Conservation (phyloP, 2,797 vertebrate species). For the Nyctalus aviator region DNA sequence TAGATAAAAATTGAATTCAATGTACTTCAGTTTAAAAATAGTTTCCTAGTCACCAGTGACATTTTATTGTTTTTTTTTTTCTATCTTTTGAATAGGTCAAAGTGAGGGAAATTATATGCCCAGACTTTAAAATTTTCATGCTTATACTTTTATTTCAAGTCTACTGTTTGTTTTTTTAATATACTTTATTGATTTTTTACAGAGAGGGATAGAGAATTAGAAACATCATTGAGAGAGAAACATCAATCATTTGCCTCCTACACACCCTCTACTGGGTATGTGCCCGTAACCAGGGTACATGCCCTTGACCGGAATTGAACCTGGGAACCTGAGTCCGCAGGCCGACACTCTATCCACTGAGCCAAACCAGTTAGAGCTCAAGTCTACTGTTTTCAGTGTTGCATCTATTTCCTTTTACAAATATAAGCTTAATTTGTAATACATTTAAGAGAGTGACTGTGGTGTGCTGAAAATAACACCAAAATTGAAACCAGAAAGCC, state of each 20-base stretch:
- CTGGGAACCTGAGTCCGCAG: too few relatives aligned
- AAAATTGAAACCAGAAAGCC: neutral
- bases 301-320: too few relatives aligned
- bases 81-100: conserved; percentile 11
- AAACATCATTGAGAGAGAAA: too few relatives aligned
- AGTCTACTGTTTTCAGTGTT: neutral
- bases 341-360: too few relatives aligned
- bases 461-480: neutral
- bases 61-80: conserved; percentile 42
- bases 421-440: neutral
- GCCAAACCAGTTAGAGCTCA: neutral
- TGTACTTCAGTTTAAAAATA: conserved; percentile 6
- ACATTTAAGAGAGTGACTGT: neutral
- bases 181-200: too few relatives aligned
- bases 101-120: neutral
- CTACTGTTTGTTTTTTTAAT: neutral
- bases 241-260: too few relatives aligned
- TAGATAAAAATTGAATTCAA: conserved; percentile 34
- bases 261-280: too few relatives aligned
- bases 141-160: neutral
- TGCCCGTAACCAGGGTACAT: too few relatives aligned
- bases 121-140: neutral
- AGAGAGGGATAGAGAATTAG: too few relatives aligned
- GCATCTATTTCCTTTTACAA: conserved; percentile 37
- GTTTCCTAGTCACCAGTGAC: neutral